A percentile compares a stretch with the other conserved stretches of the same genome.
Conservation (phyloP, 2,888 invertebrate genomes). For the Dasypogon diadema region DNA sequence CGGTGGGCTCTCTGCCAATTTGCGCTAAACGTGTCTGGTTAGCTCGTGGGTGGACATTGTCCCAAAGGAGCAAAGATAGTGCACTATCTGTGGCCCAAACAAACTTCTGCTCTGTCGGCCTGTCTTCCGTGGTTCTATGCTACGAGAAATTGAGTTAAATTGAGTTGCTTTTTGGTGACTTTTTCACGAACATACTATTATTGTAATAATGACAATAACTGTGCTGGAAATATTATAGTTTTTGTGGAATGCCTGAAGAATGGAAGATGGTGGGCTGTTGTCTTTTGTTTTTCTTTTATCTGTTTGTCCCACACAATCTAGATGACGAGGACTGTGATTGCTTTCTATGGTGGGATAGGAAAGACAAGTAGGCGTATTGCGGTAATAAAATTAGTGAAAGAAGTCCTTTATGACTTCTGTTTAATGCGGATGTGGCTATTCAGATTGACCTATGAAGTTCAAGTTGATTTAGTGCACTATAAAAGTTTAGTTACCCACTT, state of each 20-base stretch:
- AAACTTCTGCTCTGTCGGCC: conserved; percentile 16
- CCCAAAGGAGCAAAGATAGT: conserved; percentile 41
- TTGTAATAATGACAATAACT: conserved; percentile 13
- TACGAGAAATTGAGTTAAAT: conserved; percentile 12
- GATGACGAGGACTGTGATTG: too few species aligned
- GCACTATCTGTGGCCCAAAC: conserved; percentile 1
- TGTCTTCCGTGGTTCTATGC: neutral
- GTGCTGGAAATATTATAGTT: neutral
- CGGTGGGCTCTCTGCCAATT: conserved; percentile 39
- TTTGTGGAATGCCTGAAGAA: neutral
- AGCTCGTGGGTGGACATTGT: conserved; percentile 42
- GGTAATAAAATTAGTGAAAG: too few species aligned
- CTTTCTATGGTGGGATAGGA: too few species aligned
- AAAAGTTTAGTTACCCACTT: too few species aligned
- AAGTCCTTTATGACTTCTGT: too few species aligned
- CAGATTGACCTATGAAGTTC: too few species aligned
- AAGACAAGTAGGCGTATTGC: too few species aligned
- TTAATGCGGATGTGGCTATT: too few species aligned
- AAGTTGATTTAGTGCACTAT: too few species aligned
- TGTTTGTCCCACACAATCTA: too few species aligned
- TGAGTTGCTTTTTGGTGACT: conserved; percentile 33
- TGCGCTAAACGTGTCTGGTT: conserved; percentile 42
- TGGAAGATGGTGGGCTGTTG: too few species aligned
- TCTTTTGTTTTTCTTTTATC: too few species aligned
- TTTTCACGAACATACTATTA: conserved; percentile 13